phyloP scores from a whole-genome alignment of 2,113 vertebrate genomes.

The Sula dactylatra region DNA sequence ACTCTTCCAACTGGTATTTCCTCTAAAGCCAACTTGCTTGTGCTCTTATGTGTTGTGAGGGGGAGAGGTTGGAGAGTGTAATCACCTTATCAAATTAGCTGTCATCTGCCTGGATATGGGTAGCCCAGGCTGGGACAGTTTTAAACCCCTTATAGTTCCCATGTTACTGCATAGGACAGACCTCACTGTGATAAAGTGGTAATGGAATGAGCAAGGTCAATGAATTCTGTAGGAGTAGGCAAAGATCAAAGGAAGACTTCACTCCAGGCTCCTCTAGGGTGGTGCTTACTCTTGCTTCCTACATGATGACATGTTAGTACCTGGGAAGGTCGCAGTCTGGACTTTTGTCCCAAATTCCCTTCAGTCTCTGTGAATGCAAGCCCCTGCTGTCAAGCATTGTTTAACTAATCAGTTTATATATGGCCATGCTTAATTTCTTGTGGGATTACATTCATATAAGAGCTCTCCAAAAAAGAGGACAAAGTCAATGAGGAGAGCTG shows the following conservation, averaged over 20 bases:
- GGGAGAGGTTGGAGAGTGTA: background rate
- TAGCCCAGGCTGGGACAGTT: background rate
- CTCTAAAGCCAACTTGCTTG: background rate
- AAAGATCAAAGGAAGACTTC: background rate
- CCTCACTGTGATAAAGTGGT: background rate
- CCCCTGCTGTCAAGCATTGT: background rate
- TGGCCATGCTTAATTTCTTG: slow-evolving; percentile 37
- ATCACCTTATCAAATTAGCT: background rate
- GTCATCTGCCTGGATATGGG: background rate
- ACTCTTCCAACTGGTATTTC: background rate
- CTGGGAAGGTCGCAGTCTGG: background rate
- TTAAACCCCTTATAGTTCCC: background rate
- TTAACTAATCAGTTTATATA: slow-evolving; percentile 28
- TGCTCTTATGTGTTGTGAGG: background rate
- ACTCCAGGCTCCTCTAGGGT: background rate
- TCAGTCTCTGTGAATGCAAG: background rate
- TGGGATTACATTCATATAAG: background rate
- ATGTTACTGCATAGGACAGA: background rate
- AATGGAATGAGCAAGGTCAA: background rate
- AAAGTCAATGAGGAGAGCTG: slow-evolving; percentile 8
- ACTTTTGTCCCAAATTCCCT: background rate
- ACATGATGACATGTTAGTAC: background rate
- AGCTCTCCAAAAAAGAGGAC: background rate
- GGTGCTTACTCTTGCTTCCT: background rate
- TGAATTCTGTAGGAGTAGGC: background rate